Evolutionary conservation across 1,140 invertebrate genomes (phyloP).

Genomic region (Penaeus chinensis): DNA sequence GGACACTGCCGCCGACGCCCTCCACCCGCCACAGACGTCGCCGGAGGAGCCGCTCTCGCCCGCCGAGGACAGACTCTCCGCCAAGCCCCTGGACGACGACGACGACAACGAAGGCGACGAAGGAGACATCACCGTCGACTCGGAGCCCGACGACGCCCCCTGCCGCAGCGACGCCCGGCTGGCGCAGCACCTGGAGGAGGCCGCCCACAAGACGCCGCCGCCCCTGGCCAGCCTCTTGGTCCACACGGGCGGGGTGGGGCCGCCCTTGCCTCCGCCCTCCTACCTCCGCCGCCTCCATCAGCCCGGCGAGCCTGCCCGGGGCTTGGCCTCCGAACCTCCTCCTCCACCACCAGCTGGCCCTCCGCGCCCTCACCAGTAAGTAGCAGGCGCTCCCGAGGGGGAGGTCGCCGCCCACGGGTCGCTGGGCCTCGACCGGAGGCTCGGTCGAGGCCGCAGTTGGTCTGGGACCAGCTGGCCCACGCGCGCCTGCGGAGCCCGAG

Average conservation of each 20-base stretch:
- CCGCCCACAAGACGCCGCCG: slow-evolving; percentile 7
- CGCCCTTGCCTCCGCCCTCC: slow-evolving; percentile 17
- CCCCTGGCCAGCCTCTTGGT: slow-evolving; percentile 48
- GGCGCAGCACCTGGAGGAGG: slow-evolving; percentile 14
- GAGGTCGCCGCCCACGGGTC: too few species aligned
- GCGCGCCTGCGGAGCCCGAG: too few species aligned
- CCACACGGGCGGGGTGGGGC: slow-evolving; percentile 19
- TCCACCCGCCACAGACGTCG: slow-evolving; percentile 1
- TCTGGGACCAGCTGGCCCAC: too few species aligned
- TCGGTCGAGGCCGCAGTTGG: too few species aligned
- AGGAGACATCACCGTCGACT: slow-evolving; percentile 57
- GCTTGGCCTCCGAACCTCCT: slow-evolving; percentile 49
- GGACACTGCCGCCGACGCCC: not conserved
- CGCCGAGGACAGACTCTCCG: slow-evolving; percentile 42
- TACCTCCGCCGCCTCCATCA: slow-evolving; percentile 28
- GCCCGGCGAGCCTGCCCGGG: not conserved
- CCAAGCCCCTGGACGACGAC: slow-evolving; percentile 14
- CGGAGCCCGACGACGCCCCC: slow-evolving; percentile 23
- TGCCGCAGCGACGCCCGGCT: slow-evolving; percentile 8
- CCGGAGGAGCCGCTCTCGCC: slow-evolving; percentile 23
- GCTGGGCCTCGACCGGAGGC: too few species aligned
- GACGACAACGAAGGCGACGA: slow-evolving; percentile 34
- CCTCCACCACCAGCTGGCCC: slow-evolving; percentile 60
- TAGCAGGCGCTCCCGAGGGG: not conserved
- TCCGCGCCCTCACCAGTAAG: slow-evolving; percentile 58